A percentile compares a stretch with the other conserved stretches of the same genome.
Evolutionary conservation across 2,888 invertebrate genomes (phyloP).

Genomic region (Lasioglossum lativentre): DNA sequence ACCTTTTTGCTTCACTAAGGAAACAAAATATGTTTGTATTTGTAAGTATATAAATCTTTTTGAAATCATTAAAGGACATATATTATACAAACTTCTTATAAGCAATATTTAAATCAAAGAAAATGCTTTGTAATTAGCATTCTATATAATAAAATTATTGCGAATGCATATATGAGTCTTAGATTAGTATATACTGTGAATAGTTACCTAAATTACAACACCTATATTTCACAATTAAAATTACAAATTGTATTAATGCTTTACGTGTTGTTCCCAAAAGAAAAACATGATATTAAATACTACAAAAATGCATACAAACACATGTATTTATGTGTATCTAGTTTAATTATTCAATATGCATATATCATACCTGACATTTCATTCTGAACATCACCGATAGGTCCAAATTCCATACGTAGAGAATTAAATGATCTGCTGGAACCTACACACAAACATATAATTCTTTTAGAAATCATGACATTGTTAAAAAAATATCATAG

Average conservation of each 20-base stretch:
- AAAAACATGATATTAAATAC: not conserved
- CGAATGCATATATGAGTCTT: not conserved
- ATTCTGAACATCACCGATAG: conserved; percentile 82
- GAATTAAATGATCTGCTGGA: conserved; percentile 80
- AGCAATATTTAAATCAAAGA: not conserved
- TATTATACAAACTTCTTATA: not conserved
- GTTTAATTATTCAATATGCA: not conserved
- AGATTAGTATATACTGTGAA: not conserved
- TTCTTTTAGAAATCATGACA: not conserved
- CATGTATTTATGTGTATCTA: not conserved
- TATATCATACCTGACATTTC: conserved; percentile 80
- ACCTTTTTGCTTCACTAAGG: not conserved
- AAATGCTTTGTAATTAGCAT: not conserved
- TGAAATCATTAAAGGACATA: not conserved
- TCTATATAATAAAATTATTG: not conserved
- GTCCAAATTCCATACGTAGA: conserved; percentile 81
- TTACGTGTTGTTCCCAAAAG: not conserved
- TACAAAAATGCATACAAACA: not conserved
- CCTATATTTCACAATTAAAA: not conserved
- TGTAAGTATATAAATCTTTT: not conserved
- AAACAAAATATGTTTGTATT: not conserved
- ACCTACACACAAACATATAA: conserved; percentile 70
- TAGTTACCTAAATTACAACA: not conserved
- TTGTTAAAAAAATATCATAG: not conserved
- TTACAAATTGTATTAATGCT: not conserved